phyloP scores from a whole-genome alignment of 1,140 invertebrate species.

The Ditylenchus dipsaci region DNA sequence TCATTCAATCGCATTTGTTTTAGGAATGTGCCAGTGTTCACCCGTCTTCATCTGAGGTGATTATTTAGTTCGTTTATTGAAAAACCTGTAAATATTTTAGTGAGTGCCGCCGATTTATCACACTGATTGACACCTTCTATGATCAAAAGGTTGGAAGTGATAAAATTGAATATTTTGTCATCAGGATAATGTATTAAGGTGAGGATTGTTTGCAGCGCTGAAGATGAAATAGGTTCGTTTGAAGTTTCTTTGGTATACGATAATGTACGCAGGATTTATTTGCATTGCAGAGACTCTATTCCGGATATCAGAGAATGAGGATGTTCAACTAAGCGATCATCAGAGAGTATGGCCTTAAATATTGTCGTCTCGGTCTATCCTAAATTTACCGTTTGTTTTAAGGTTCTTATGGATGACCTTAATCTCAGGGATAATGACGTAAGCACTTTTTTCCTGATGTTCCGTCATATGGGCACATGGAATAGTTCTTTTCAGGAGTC shows the following conservation, averaged over 20 bases:
- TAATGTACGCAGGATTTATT: too few relatives aligned
- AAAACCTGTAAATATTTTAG: conserved; percentile 58
- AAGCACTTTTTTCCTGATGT: conserved; percentile 18
- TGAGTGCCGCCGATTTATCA: conserved; percentile 87
- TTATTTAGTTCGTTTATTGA: conserved; percentile 68
- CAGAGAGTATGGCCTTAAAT: conserved; percentile 64
- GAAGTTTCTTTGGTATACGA: too few relatives aligned
- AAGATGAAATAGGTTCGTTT: conserved; percentile 68
- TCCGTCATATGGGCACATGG: too few relatives aligned
- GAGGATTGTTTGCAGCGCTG: conserved; percentile 74
- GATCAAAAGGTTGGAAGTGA: conserved; percentile 73
- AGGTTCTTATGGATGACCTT: conserved; percentile 81
- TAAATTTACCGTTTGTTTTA: too few relatives aligned
- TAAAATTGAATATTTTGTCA: not conserved
- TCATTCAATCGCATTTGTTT: conserved; percentile 63
- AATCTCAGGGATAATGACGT: conserved; percentile 65
- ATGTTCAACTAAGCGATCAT: conserved; percentile 66
- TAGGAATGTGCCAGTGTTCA: conserved; percentile 72
- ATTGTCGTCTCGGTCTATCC: too few relatives aligned
- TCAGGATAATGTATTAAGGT: conserved; percentile 62
- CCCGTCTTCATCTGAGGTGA: conserved; percentile 57
- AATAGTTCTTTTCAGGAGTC: too few relatives aligned
- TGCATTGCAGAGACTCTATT: conserved; percentile 64
- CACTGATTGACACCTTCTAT: conserved; percentile 91
- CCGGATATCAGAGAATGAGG: conserved; percentile 62